Conservation (phyloP, 2,888 invertebrate genomes). For the Drosophila mimica region DNA sequence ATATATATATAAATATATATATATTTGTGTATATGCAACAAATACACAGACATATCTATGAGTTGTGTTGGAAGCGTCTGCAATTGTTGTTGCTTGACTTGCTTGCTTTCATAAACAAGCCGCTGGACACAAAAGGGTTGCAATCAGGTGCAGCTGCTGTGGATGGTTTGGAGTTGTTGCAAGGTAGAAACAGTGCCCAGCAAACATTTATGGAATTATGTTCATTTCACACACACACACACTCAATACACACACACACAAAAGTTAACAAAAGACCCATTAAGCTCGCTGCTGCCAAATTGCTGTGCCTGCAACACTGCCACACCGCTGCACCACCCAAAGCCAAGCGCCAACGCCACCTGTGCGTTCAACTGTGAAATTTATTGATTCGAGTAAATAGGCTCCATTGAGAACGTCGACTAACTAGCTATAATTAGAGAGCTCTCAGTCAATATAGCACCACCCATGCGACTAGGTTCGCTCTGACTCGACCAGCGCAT, state of each 20-base stretch:
- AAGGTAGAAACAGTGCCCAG: slow-evolving; percentile 14
- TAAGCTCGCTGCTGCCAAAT: slow-evolving; percentile 56
- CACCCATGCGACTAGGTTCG: not conserved
- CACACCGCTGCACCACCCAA: not conserved
- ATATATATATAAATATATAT: slow-evolving; percentile 6
- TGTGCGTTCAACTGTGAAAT: slow-evolving; percentile 75
- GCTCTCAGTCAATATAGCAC: slow-evolving; percentile 23
- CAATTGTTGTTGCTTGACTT: slow-evolving; percentile 29
- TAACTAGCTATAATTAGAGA: slow-evolving; percentile 64
- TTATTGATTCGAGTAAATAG: slow-evolving; percentile 78
- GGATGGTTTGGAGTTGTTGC: not conserved
- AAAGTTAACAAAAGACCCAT: slow-evolving; percentile 55
- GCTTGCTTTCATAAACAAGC: slow-evolving; percentile 55
- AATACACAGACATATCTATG: slow-evolving; percentile 9
- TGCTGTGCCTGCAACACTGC: slow-evolving; percentile 25
- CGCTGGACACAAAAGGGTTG: slow-evolving; percentile 42
- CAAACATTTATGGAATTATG: slow-evolving; percentile 68
- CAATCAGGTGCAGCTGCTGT: slow-evolving; percentile 46
- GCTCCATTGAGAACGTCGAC: slow-evolving; percentile 39
- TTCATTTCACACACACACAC: slow-evolving; percentile 29
- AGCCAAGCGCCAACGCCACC: slow-evolving; percentile 51
- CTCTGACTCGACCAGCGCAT: not conserved
- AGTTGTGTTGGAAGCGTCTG: slow-evolving; percentile 16
- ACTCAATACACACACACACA: not conserved
- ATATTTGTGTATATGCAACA: slow-evolving; percentile 1